Percentiles rank a stretch among this genome's conserved stretches.
These are phyloP conservation scores for Erebia epiphron DNA, from an alignment of 2,888 invertebrate genomes.

Conservation along the genomic window DNA sequence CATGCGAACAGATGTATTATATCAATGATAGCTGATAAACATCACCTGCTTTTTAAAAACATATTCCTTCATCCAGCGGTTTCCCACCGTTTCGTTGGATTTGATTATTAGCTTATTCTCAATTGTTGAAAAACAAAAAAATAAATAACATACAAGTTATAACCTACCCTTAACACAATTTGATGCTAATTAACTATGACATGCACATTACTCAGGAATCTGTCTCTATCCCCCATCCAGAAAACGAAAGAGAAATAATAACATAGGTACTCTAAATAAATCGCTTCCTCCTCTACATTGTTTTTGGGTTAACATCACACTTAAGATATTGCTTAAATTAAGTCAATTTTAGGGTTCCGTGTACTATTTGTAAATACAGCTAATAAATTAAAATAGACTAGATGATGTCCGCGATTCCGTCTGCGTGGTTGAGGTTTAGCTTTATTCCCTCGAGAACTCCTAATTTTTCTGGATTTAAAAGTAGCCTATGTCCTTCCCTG, in stretches of 20 bases:
- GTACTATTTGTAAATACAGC: neutral
- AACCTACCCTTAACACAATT: conserved; percentile 60
- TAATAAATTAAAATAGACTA: neutral
- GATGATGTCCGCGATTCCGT: too few relatives aligned
- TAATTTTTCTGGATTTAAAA: too few relatives aligned
- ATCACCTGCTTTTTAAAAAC: too few relatives aligned
- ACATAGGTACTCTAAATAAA: conserved; percentile 48
- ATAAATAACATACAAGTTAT: neutral
- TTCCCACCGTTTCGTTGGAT: too few relatives aligned
- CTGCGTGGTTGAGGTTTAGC: too few relatives aligned
- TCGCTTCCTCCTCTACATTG: conserved; percentile 58
- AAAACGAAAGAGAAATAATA: conserved; percentile 49
- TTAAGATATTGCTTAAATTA: conserved; percentile 42
- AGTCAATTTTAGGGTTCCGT: conserved; percentile 34
- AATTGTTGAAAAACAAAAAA: neutral
- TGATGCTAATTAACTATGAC: conserved; percentile 74
- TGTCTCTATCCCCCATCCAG: conserved; percentile 49
- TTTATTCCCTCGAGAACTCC: too few relatives aligned
- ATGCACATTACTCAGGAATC: conserved; percentile 64
- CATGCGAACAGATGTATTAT: too few relatives aligned
- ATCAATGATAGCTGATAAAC: too few relatives aligned
- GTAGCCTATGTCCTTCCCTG: too few relatives aligned
- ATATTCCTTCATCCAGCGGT: too few relatives aligned
- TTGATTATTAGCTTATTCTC: too few relatives aligned
- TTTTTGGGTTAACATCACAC: conserved; percentile 43